A percentile compares a stretch with the other conserved stretches of the same genome.
phyloP scores from a whole-genome alignment of 1,140 invertebrate genomes.

The Temnothorax longispinosus region DNA sequence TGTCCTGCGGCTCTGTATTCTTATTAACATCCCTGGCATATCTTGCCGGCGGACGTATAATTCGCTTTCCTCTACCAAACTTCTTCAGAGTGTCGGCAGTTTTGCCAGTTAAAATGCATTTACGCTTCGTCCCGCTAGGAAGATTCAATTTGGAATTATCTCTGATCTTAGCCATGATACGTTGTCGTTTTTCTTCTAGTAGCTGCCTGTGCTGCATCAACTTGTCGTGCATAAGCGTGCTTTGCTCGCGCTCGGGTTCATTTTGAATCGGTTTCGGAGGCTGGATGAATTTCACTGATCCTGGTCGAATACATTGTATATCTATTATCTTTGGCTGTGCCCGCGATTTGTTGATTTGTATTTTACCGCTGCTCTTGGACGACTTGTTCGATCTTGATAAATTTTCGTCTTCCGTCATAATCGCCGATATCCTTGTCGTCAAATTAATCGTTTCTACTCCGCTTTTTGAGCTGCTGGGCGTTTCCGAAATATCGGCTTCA shows the following conservation, averaged over 20 bases:
- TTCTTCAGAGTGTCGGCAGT: neutral
- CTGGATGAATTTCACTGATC: neutral
- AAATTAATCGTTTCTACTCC: conserved; percentile 81
- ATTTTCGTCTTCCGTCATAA: conserved; percentile 63
- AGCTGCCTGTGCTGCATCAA: conserved; percentile 40
- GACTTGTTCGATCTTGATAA: neutral
- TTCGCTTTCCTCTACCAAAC: neutral
- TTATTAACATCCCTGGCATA: conserved; percentile 8
- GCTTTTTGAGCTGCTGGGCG: conserved; percentile 80
- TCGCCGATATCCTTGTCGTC: conserved; percentile 78
- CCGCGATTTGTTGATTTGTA: neutral
- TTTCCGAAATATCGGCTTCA: conserved; percentile 81
- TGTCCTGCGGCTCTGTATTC: neutral
- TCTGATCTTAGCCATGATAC: conserved; percentile 77
- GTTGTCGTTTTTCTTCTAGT: conserved; percentile 77
- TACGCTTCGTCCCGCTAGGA: conserved; percentile 10
- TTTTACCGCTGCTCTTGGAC: conserved; percentile 45
- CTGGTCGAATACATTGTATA: conserved; percentile 47
- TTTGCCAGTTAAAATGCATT: neutral
- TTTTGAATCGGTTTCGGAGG: neutral
- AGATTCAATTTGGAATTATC: conserved; percentile 51
- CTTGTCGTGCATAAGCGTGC: neutral
- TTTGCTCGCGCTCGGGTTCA: neutral
- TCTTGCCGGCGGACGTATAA: neutral
- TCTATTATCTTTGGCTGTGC: conserved; percentile 54